Base-by-base conservation (phyloP, 2,797 vertebrate genomes). In the Sebastes kiyomatsui region DNA sequence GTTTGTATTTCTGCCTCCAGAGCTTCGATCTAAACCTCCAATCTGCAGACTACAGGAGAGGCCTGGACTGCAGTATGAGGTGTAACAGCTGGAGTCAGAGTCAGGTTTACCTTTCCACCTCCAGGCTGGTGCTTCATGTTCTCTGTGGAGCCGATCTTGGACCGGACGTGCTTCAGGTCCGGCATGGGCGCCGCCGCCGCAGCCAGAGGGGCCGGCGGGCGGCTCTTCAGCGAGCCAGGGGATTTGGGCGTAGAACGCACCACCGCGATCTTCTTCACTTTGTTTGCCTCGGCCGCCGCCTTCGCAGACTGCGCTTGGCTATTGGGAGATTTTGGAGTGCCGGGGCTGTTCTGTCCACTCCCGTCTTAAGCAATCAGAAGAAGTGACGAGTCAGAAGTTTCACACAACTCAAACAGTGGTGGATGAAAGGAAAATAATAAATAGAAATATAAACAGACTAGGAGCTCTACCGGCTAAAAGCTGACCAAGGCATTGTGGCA, bases 71-170 rank as follows among this genome's bases (percentile, higher is more conserved):
- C 10, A 1, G 33, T 23, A 2, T 35, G 27, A 72, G 42, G 28
- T 0, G 27, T 25, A 8, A 5, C 13, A n/a, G 35, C 28, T 23
- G 55, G 18, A 55, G 5, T 11, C 22, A 2, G 22, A 20, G 12
- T 54, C 7, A 0, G 10, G 35, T 75, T 88, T 88, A 99, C 98
- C 97, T 96, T 98, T 77, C 98, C 98, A 0, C 98, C 98, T 83
- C 98, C 98, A 0, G 98, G 98, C 93, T 99, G 98, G 92, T 99
- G 96, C 75, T 98, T 99, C 58, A 99, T 94, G 95, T 99, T 99
- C 0, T 98, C 98, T 0, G 96, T 99, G 72, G 98, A 99, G 78
- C 98, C 97, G 0, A 99, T 96, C 96, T 99, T 99, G 91, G 98
- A 97, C 82, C 85, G 94, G 81, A 99, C 91, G 0, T 96, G 96